Evolutionary conservation across 53 echinoderm and acorn worm genomes (phyloP), one percentile per base, ranked within the genome.

Genomic region (Echinometra lucunter): DNA sequence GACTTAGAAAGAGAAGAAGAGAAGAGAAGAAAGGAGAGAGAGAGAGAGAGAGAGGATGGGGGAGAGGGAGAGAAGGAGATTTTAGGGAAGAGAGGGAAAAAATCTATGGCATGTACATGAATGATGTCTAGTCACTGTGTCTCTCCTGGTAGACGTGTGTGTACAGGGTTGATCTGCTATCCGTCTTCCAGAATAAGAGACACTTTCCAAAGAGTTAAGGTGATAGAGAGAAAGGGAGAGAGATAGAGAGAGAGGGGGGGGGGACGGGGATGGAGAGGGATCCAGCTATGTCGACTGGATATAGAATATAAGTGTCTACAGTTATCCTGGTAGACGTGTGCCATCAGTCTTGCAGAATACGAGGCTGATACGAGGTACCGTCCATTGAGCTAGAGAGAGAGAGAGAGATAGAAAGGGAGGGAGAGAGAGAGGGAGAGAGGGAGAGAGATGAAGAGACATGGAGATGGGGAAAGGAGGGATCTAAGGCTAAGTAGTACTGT

Each of bases 401-500:
- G 15, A 32, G 74, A 32, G 74, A 74, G 74, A 32, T 7, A 74
- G 32, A 35, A 35, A 35, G 87, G 4, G 89, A 35, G 37, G 60
- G 63, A 37, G 60, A 60, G 63, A 49, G 35, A 34, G 60, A 37
- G 1, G 6, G 37, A 37, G 35, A 58, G 58, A 34, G 8, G 53
- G n/a, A 28, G 27, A 6, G 38, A 18, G 49, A 35, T 47, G 10
- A 15, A 89, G 58, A 18, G 37, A 34, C 35, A 58, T 37, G 30
- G 88, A 34, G 88, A 88, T 47, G 32, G n/a, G 6, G 32, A n/a
- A 32, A 28, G 88, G 89, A 17, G 58, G 53, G 58, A 89, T 58
- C 89, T 89, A 37, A 28, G 25, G 89, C 37, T 58, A 89, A 89
- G 60, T 89, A 58, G 70, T 69, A 75, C 32, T 21, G 82, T 30